A percentile compares a stretch with the other conserved stretches of the same genome.
phyloP scores from a whole-genome alignment of 53 echinoderm and acorn worm genomes.

The Zoroaster sp. region DNA sequence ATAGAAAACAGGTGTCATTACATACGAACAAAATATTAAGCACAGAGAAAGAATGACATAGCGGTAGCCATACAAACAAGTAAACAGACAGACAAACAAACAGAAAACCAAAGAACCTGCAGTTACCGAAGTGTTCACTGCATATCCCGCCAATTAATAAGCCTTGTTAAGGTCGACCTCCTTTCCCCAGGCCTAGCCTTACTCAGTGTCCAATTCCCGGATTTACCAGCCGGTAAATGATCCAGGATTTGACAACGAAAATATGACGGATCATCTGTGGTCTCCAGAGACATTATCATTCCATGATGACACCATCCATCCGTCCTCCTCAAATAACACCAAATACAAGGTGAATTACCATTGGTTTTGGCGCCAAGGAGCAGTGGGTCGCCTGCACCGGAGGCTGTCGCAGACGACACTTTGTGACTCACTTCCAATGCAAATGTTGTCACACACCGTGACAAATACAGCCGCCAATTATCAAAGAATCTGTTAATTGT shows the following conservation, averaged over 20 bases:
- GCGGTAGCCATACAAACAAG: too few species aligned
- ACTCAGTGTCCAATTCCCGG: neutral
- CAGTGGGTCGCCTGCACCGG: neutral
- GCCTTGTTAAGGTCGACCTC: neutral
- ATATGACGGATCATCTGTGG: neutral
- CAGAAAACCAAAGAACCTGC: neutral
- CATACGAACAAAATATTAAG: too few species aligned
- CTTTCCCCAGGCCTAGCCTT: neutral
- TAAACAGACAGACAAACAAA: neutral
- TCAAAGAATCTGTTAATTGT: slow-evolving; percentile 41
- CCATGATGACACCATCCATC: slow-evolving; percentile 37
- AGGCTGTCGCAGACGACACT: slow-evolving; percentile 34
- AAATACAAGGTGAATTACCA: slow-evolving; percentile 37
- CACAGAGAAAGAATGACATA: too few species aligned
- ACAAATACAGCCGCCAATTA: slow-evolving; percentile 29
- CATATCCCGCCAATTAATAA: neutral
- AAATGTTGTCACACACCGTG: slow-evolving; percentile 48
- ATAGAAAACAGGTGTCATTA: too few species aligned
- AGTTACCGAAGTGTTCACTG: neutral
- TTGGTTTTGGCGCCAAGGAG: slow-evolving; percentile 13
- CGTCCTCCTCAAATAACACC: slow-evolving; percentile 40
- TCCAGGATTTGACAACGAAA: slow-evolving; percentile 29
- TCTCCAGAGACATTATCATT: slow-evolving; percentile 2
- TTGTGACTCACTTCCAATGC: slow-evolving; percentile 54
- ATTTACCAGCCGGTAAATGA: slow-evolving; percentile 32